Base-by-base conservation (phyloP, 1,140 invertebrate species). In the Galleria mellonella region DNA sequence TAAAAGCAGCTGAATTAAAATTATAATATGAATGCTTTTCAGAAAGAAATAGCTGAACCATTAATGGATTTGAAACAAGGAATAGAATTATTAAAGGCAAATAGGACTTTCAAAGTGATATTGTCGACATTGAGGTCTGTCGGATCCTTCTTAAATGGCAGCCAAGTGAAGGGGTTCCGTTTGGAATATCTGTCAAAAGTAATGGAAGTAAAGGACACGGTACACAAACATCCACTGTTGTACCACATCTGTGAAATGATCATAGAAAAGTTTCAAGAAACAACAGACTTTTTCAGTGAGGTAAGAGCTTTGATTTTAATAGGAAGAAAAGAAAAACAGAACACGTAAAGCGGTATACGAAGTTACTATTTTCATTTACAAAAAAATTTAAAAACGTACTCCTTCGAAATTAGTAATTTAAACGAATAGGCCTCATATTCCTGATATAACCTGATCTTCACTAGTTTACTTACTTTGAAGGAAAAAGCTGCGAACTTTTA, bases 181-280 rank as follows among this genome's bases (percentile, higher is more conserved):
- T 91, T 99, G 56, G 98, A 99, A 66, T 99, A 99, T 84, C 88
- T 99, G 56, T 90, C 96, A 33, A 99, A 99, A 90, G 96, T 99
- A 58, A 97, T 98, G 59, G 98, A 99, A 90, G 97, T 99, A 1
- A 99, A 99, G 88, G 98, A 99, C 82, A 99, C 98, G 0, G 96
- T 99, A 15, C 96, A 99, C 82, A 99, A 99, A 83, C 97, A 99
- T 86, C 97, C 97, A 13, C 88, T 99, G 43, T 89, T 99, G 30
- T 96, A 99, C 85, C 98, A 99, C 87, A 89, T 99, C 40, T 99
- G 97, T 83, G 94, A 96, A 76, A 97, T 98, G 89, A 96, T 99
- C 37, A 94, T 98, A 87, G 97, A 99, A 75, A 96, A 98, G 75
- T 98, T 94, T 86, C 94, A 96, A 0, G 96, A 98, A 43, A 95